Evolutionary conservation across 2,797 vertebrate genomes (phyloP).

Genomic region (Chrysocyon brachyurus): DNA sequence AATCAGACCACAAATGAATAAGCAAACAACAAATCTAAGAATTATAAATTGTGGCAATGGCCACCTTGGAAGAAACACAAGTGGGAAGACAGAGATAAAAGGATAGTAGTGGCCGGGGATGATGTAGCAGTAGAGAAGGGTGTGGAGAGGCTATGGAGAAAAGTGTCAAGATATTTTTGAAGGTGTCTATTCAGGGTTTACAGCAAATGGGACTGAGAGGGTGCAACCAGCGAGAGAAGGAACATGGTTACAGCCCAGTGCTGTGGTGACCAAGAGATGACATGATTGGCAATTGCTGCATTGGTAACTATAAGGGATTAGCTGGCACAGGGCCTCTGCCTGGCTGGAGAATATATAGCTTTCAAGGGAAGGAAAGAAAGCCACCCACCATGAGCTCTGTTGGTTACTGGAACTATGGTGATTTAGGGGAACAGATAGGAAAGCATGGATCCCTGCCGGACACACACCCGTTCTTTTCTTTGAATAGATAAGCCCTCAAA

Average conservation of each 20-base stretch:
- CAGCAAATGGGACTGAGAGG: neutral
- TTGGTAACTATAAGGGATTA: neutral
- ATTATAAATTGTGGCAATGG: neutral
- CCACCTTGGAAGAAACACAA: neutral
- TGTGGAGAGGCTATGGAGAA: neutral
- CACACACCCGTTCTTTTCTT: neutral
- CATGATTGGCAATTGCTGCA: rapidly evolving
- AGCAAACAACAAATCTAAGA: neutral
- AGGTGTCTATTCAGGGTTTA: neutral
- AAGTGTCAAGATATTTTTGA: neutral
- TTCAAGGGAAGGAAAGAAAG: slow-evolving; percentile 44
- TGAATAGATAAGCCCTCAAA: neutral
- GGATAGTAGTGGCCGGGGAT: no score
- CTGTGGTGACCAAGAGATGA: neutral
- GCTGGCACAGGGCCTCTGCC: neutral
- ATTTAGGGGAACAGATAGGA: neutral
- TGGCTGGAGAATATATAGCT: neutral
- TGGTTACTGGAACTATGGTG: neutral
- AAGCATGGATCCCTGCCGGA: neutral
- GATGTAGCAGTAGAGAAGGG: neutral
- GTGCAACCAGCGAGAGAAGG: neutral
- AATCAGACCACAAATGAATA: neutral
- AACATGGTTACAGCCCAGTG: neutral
- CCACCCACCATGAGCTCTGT: neutral
- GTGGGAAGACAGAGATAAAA: neutral